Evolutionary conservation across 2,113 vertebrate species (phyloP).

Genomic region (Melospiza melodia): DNA sequence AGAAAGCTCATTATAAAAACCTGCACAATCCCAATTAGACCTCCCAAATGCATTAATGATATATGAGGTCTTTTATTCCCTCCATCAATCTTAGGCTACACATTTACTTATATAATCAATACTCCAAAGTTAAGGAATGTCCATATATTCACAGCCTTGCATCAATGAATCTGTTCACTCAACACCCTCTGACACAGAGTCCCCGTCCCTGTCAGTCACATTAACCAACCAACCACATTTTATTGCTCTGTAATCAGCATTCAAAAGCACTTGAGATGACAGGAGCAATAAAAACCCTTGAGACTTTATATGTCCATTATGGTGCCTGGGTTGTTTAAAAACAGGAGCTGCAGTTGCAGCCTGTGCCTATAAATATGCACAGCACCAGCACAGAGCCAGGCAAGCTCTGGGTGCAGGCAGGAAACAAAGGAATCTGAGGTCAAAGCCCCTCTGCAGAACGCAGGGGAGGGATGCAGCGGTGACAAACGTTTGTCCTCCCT

Average conservation of each 20-base stretch:
- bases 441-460: not conserved
- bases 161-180: not conserved
- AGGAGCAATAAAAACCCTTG: not conserved
- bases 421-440: not conserved
- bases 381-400: not conserved
- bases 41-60: not conserved
- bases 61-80: not conserved
- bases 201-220: not conserved
- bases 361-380: not conserved
- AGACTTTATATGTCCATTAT: not conserved
- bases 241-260: not conserved
- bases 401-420: not conserved
- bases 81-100: not conserved
- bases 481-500: not conserved
- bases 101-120: constrained; percentile 18
- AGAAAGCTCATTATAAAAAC: not conserved
- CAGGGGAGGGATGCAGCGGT: not conserved
- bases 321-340: not conserved
- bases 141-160: not conserved
- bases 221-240: not conserved
- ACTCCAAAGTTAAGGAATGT: not conserved
- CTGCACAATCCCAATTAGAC: not conserved
- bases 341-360: not conserved
- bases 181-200: not conserved
- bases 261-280: constrained; percentile 14